Base-by-base conservation (phyloP, 2,888 invertebrate species). In the Hirtodrosophila trivittata region DNA sequence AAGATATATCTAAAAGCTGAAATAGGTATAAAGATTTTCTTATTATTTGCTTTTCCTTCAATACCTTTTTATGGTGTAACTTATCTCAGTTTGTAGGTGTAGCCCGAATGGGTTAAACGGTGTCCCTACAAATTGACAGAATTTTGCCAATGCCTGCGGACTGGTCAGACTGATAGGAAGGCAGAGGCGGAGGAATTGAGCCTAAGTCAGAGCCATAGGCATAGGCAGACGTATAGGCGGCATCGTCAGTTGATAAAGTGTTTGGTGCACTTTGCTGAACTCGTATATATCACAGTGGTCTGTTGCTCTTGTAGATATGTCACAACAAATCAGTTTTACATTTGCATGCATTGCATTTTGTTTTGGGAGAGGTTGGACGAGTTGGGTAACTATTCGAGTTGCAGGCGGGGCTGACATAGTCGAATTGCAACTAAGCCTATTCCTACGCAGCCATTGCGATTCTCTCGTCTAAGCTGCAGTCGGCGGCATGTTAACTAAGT, bases 291-390 rank as follows among this genome's bases (percentile, higher is more conserved):
- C 45, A 32, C 39, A 21, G 51, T 33, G 62, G 37, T 35, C 43
- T 57, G 47, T 46, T 46, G 32, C 60, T 28, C 54, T 41, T 76
- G 74, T 63, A 54, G 56, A 46, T 64, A 65, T 59, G 81, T 80
- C 81, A 80, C 65, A 80, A 80, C 80, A 80, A 80, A 80, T 80
- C 80, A 80, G 84, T 84, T 84, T 73, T 73, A 66, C 73, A 80
- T 84, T 84, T 80, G 84, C 81, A 81, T 80, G 73, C 80, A 84
- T 77, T 80, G 78, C 84, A 69, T 62, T 84, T 70, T 66, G 65
- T 46, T 30, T 43, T 25, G 38, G 39, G 16, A 32, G 18, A 13
- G 28, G 10, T 21, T 21, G 2, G 5, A 21, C 3, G 18, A 5
- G 18, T 21, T 21, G 18, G 5, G 18, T 5, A 21, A 28, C 3